These are phyloP conservation scores for Cephalopachus bancanus DNA, from an alignment of 2,797 vertebrate genomes.

Conservation along the genomic window DNA sequence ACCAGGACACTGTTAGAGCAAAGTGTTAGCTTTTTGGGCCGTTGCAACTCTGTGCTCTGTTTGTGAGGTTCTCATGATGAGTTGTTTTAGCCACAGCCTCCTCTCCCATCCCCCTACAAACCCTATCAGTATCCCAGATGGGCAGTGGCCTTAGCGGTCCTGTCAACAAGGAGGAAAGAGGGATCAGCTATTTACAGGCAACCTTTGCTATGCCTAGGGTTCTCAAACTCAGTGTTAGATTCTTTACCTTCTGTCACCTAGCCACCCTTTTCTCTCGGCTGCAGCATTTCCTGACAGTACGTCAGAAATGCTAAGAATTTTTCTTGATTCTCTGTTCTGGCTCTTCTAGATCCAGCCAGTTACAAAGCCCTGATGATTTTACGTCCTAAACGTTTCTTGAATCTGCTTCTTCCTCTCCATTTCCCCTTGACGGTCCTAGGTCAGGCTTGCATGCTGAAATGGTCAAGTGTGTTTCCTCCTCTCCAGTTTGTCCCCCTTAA, in stretches of 20 bases:
- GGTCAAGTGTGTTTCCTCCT: background rate
- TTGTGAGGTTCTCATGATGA: no score
- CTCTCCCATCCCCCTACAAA: no score
- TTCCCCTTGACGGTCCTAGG: background rate
- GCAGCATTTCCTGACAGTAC: background rate
- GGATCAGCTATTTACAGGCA: background rate
- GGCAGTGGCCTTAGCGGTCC: background rate
- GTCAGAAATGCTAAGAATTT: constrained; percentile 10
- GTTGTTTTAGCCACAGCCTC: no score
- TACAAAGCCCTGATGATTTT: background rate
- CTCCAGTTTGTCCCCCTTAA: background rate
- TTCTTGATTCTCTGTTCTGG: background rate
- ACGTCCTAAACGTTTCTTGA: background rate
- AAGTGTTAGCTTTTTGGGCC: no score
- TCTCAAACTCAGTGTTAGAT: background rate
- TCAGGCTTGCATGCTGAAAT: background rate
- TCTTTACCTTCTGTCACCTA: background rate
- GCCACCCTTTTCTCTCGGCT: background rate
- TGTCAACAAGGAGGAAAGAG: background rate
- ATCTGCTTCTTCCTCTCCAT: background rate
- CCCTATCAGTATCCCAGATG: background rate
- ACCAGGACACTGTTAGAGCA: no score
- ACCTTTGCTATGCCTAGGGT: background rate
- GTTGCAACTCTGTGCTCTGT: no score
- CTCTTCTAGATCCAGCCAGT: background rate